Conservation (phyloP, 2,888 invertebrate species). For the Leptinotarsa rubiginosa region DNA sequence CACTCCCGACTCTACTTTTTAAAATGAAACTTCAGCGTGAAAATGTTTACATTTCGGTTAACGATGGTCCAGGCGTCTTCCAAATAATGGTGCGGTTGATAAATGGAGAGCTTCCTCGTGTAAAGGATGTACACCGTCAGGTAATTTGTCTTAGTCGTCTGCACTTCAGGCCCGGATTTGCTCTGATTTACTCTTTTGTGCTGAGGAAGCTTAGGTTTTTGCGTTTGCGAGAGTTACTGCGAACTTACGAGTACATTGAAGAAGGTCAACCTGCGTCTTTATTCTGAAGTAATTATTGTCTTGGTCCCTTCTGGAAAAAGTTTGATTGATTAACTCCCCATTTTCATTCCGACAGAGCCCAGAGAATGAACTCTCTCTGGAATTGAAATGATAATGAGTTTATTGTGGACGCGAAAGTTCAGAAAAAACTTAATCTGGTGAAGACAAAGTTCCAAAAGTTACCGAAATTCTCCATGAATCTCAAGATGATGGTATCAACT, state of each 20-base stretch:
- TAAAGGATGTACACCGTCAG: slow-evolving; percentile 52
- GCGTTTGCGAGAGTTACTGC: slow-evolving; percentile 9
- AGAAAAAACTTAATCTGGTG: too few relatives aligned
- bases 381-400: background rate
- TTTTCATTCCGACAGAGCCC: background rate
- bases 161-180: slow-evolving; percentile 54
- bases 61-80: slow-evolving; percentile 41
- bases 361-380: background rate
- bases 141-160: slow-evolving; percentile 58
- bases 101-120: slow-evolving; percentile 46
- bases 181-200: slow-evolving; percentile 52
- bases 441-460: too few relatives aligned
- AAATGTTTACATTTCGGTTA: slow-evolving; percentile 43
- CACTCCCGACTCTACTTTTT: slow-evolving; percentile 7
- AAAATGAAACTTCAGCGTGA: slow-evolving; percentile 31
- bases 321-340: background rate
- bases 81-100: slow-evolving; percentile 47
- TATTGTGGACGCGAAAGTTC: background rate
- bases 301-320: background rate
- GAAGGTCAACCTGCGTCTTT: background rate
- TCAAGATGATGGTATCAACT: too few relatives aligned
- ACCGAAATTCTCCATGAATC: too few relatives aligned
- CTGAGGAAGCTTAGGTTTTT: slow-evolving; percentile 20
- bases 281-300: background rate
- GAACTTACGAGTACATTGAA: background rate